These are phyloP conservation scores for Pollenia labialis DNA, from an alignment of 2,888 invertebrate genomes.

Conservation along the genomic window DNA sequence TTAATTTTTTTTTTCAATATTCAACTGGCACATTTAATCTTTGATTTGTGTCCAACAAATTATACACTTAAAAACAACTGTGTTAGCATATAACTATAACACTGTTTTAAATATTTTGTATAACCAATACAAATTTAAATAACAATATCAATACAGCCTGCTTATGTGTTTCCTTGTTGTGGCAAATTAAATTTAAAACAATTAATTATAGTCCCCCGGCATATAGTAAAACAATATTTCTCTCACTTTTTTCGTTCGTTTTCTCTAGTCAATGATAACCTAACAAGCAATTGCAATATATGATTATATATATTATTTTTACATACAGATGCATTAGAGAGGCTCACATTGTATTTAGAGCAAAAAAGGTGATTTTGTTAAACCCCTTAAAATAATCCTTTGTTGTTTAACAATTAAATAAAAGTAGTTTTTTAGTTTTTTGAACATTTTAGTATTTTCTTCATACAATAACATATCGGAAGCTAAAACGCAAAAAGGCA, in stretches of 20 bases:
- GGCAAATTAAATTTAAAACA: slow-evolving; percentile 29
- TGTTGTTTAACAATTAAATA: too few species aligned
- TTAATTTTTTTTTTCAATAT: neutral
- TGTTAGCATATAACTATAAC: neutral
- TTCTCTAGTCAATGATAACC: neutral
- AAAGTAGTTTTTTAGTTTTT: too few species aligned
- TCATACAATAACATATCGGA: too few species aligned
- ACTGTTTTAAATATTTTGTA: neutral
- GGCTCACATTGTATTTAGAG: too few species aligned
- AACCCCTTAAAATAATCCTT: too few species aligned
- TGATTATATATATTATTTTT: too few species aligned
- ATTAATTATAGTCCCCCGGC: slow-evolving; percentile 50
- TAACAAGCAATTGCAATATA: slow-evolving; percentile 30
- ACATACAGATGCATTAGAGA: too few species aligned
- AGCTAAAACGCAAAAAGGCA: too few species aligned
- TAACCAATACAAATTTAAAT: neutral
- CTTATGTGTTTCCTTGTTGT: slow-evolving; percentile 53
- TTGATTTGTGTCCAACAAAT: slow-evolving; percentile 1
- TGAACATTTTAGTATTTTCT: too few species aligned
- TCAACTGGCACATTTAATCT: neutral
- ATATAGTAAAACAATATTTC: slow-evolving; percentile 16
- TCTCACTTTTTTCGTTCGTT: neutral
- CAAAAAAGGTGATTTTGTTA: too few species aligned
- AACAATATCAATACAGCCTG: neutral
- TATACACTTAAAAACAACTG: slow-evolving; percentile 16